These are phyloP conservation scores for Bostrychus sinensis DNA, from an alignment of 2,113 vertebrate genomes.

Conservation along the genomic window DNA sequence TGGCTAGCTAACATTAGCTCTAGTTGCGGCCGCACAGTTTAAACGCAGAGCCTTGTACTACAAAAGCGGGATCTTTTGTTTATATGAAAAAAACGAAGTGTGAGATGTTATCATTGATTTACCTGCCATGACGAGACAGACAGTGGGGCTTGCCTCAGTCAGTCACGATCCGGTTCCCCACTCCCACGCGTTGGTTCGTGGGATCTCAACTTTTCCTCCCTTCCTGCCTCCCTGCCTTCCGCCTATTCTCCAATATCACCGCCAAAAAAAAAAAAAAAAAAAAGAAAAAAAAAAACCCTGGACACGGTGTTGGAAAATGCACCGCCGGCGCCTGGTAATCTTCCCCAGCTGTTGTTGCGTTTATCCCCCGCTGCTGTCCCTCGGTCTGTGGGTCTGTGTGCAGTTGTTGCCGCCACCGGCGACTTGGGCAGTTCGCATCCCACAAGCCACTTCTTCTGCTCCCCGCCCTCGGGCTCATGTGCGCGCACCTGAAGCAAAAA, in stretches of 20 bases:
- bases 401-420: conserved; percentile 49
- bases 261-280: too few species aligned
- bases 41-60: background rate
- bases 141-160: conserved; percentile 70
- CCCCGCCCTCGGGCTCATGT: conserved; percentile 38
- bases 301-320: conserved; percentile 6
- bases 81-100: too few species aligned
- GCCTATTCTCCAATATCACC: conserved; percentile 21
- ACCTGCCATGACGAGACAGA: conserved; percentile 83
- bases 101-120: conserved; percentile 25
- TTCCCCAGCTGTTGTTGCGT: background rate
- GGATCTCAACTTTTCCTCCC: conserved; percentile 62
- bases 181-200: conserved; percentile 71
- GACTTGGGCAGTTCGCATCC: conserved; percentile 53
- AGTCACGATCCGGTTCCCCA: conserved; percentile 73
- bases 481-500: conserved; percentile 52
- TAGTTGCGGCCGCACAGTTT: background rate
- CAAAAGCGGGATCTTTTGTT: too few species aligned
- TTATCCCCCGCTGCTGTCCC: conserved; percentile 29
- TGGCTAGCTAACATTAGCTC: conserved; percentile 33
- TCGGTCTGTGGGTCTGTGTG: conserved; percentile 3
- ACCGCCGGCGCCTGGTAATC: background rate
- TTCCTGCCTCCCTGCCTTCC: conserved; percentile 38
- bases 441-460: conserved; percentile 59
- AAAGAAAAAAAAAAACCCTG: too few species aligned